Evolutionary conservation across 2,888 invertebrate genomes (phyloP).

Genomic region (Hyles lineata): DNA sequence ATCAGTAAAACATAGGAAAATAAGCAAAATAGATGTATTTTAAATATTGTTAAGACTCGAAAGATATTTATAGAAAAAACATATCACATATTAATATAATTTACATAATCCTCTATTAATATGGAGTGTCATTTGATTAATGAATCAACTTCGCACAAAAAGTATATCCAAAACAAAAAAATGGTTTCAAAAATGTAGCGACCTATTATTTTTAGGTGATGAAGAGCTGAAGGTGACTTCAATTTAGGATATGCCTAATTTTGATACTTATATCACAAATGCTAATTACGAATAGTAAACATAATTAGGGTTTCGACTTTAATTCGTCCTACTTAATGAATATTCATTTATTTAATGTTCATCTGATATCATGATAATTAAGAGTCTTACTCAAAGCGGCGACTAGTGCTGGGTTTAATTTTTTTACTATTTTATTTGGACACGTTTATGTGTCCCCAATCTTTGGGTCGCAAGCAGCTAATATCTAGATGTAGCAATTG

Average conservation of each 20-base stretch:
- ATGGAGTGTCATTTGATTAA: too few relatives aligned
- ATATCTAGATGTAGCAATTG: too few relatives aligned
- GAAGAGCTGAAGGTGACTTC: not conserved
- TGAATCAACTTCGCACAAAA: too few relatives aligned
- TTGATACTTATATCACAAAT: not conserved
- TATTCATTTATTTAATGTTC: not conserved
- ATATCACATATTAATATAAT: too few relatives aligned
- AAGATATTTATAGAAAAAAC: too few relatives aligned
- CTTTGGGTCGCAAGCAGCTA: too few relatives aligned
- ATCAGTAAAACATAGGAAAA: too few relatives aligned
- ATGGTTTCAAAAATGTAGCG: not conserved
- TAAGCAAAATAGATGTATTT: too few relatives aligned
- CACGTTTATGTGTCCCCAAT: too few relatives aligned
- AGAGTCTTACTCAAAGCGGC: not conserved
- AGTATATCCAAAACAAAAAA: not conserved
- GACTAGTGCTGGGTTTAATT: not conserved
- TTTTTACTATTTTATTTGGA: not conserved
- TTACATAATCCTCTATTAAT: too few relatives aligned
- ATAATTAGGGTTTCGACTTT: not conserved
- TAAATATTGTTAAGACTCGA: too few relatives aligned
- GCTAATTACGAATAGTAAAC: not conserved
- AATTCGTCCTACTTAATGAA: conserved; percentile 1
- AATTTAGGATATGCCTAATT: not conserved
- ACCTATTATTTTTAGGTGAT: not conserved
- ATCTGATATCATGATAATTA: not conserved